Evolutionary conservation across 1,140 invertebrate species (phyloP), one percentile per base, ranked within the genome.

Genomic region (Drosophila sproati): DNA sequence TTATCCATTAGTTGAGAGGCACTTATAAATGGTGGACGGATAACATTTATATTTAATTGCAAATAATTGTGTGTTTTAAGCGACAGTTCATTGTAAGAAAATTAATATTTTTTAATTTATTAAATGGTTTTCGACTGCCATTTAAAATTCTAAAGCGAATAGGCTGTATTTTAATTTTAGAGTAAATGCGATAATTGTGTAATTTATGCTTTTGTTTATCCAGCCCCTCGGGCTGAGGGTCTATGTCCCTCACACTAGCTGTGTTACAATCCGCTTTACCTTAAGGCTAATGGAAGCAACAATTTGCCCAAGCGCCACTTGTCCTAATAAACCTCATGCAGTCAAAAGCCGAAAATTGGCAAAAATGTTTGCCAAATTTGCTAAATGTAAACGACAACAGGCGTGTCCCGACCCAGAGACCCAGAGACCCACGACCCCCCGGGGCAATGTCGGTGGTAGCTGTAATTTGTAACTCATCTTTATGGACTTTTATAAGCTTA

Each of bases 311-410:
- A 70, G 80, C 68, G 59, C 69, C 73, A 77, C 71, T 85, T 85
- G 69, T 75, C 74, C 74, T 86, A 67, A 86, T 81, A 86, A 86
- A 72, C 74, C 61, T 82, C 81, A 82, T 78, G 75, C 64, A 88
- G 83, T 87, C 77, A 60, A 60, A 51, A 52, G 68, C 77, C 68
- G 64, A 82, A 80, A 88, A 83, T 83, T 80, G 61, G 51, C 61
- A 64, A 77, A 82, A 79, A 73, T 79, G 68, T 85, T 72, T 75
- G 66, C 69, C 47, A 48, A 80, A 88, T 74, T 69, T 64, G 64
- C 60, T 37, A 32, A 69, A 55, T 67, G 51, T 50, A 31, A 54
- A 31, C 37, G 57, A 63, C 37, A 39, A 4, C n/a, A 20, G 43
- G 32, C 52, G 47, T 59, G 8, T 29, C 56, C 7, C 8, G 48